Conservation (phyloP, 2,888 invertebrate species). For the Drosophila borborema region DNA sequence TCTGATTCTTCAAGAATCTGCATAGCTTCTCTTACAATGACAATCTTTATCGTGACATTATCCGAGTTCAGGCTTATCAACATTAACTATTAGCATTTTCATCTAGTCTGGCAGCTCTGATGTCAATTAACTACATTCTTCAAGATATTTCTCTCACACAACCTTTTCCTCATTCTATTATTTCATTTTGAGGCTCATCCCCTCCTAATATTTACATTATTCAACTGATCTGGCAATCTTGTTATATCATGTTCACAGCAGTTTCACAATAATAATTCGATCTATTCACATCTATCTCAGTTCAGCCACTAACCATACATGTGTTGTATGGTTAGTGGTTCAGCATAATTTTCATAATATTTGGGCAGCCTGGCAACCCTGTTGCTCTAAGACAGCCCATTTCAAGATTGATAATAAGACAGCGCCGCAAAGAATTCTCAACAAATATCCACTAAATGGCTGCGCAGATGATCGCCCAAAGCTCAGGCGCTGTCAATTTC, state of each 20-base stretch:
- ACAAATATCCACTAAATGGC: constrained; percentile 68
- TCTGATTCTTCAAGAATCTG: neutral
- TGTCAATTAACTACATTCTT: neutral
- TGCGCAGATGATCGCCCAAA: constrained; percentile 75
- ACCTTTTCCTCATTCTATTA: too few species aligned
- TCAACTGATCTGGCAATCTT: neutral
- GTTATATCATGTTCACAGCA: too few species aligned
- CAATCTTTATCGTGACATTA: too few species aligned
- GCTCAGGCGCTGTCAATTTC: constrained; percentile 83
- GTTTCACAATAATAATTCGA: neutral
- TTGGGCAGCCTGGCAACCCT: constrained; percentile 31
- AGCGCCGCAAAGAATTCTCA: constrained; percentile 58
- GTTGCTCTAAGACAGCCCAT: constrained; percentile 4
- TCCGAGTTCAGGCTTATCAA: neutral
- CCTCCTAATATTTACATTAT: too few species aligned
- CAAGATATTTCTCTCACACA: too few species aligned
- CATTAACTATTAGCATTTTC: neutral
- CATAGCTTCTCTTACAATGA: neutral
- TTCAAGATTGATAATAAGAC: constrained; percentile 60
- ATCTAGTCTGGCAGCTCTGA: neutral
- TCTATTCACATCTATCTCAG: too few species aligned
- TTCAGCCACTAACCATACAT: too few species aligned
- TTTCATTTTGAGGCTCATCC: too few species aligned
- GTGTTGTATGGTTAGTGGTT: too few species aligned
- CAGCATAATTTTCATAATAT: neutral